phyloP scores from a whole-genome alignment of 2,888 invertebrate genomes.

The Hofmannophila pseudospretella region DNA sequence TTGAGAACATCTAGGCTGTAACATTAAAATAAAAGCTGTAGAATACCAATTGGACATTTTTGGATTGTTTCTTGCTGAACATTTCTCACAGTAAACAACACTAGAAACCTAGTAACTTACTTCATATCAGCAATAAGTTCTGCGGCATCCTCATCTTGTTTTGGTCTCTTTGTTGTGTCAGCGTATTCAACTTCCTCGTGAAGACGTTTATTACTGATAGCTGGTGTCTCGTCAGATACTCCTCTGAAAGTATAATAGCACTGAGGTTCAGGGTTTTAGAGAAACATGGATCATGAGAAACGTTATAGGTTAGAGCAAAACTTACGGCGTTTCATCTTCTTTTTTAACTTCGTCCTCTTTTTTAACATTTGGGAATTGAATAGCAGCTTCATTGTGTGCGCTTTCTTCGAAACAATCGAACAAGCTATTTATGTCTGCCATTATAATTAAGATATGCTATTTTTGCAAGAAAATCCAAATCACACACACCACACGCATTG shows the following conservation, averaged over 20 bases:
- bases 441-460: too few species aligned
- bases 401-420: slow-evolving; percentile 67
- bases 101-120: too few species aligned
- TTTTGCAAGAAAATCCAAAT: too few species aligned
- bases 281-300: background rate
- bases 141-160: slow-evolving; percentile 46
- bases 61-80: too few species aligned
- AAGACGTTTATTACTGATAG: slow-evolving; percentile 43
- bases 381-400: slow-evolving; percentile 34
- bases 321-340: slow-evolving; percentile 39
- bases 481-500: too few species aligned
- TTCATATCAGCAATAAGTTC: slow-evolving; percentile 57
- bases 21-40: slow-evolving; percentile 13
- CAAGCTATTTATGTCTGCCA: slow-evolving; percentile 54
- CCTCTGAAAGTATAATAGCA: slow-evolving; percentile 23
- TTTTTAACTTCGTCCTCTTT: slow-evolving; percentile 30
- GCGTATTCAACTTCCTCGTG: slow-evolving; percentile 54
- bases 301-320: slow-evolving; percentile 36
- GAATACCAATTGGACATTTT: too few species aligned
- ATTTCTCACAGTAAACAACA: too few species aligned
- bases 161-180: slow-evolving; percentile 48
- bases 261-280: background rate
- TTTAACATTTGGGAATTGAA: slow-evolving; percentile 44
- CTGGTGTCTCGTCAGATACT: slow-evolving; percentile 20
- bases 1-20: slow-evolving; percentile 85